Evolutionary conservation across 1,140 invertebrate genomes (phyloP).

Genomic region (Centruroides sculpturatus): DNA sequence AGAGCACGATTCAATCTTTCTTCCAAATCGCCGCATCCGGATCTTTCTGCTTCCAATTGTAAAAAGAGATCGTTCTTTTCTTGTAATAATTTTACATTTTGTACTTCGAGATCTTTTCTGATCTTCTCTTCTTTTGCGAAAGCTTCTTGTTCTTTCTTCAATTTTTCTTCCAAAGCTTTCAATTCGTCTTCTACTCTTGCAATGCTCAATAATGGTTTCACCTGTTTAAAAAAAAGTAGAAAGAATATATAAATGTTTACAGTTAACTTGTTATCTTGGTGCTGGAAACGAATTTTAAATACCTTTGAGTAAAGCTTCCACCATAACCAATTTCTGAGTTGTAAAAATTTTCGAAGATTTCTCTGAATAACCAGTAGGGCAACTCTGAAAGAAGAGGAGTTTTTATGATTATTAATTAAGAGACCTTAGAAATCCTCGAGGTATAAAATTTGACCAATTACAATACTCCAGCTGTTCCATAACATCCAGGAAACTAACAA

Average conservation of each 20-base stretch:
- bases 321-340: conserved; percentile 98
- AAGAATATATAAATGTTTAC: too few relatives aligned
- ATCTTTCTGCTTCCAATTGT: conserved; percentile 80
- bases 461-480: too few relatives aligned
- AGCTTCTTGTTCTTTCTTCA: conserved; percentile 81
- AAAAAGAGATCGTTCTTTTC: conserved; percentile 84
- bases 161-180: conserved; percentile 79
- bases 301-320: conserved; percentile 95
- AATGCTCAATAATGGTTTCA: conserved; percentile 97
- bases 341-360: conserved; percentile 96
- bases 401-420: too few relatives aligned
- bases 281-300: not conserved
- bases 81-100: conserved; percentile 74
- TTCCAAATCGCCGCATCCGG: conserved; percentile 70
- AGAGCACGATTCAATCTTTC: conserved; percentile 83
- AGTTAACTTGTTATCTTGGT: too few relatives aligned
- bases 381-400: conserved; percentile 33
- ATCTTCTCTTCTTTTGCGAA: conserved; percentile 87
- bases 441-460: too few relatives aligned
- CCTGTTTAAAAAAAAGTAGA: conserved; percentile 23
- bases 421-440: too few relatives aligned
- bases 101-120: conserved; percentile 88
- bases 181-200: conserved; percentile 97
- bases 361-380: conserved; percentile 95
- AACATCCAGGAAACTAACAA: too few relatives aligned